Base-by-base conservation (phyloP, 2,888 invertebrate genomes). In the Caenorhabditis sp. region DNA sequence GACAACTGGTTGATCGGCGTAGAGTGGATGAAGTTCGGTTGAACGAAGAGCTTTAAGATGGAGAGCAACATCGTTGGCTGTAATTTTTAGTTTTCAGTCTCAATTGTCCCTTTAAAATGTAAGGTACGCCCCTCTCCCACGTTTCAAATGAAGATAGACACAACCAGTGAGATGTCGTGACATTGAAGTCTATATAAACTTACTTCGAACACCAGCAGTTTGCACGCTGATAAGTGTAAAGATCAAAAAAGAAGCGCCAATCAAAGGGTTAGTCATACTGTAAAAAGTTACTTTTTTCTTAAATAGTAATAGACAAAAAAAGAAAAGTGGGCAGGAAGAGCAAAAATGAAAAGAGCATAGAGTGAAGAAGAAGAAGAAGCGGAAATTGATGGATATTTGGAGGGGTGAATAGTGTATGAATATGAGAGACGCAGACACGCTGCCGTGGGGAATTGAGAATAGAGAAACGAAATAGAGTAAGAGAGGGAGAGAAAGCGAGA, bases 1-100 rank as follows among this genome's bases (percentile, higher is more conserved):
- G 1, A 74, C 76, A 36, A 76, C 61, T 49, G 76, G 72, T 36
- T 69, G 62, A 26, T 61, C 64, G 10, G 66, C 67, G 31, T 65
- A 64, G 21, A 73, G 68, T 1, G 72, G 63, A 24, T 73, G 72
- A 12, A n/a, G 12, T 27, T 73, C 68, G 17, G 72, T 58, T 19
- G 72, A 66, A 14, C 67, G 60, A 5, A 61, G 62, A 12, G 72
- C 67, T 17, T 65, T 17, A 2, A 73, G 62, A n/a, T 23, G 50
- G 19, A 73, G 58, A 5, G 64, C 64, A 6, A 53, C 43, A 31
- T 64, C 64, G 49, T 67, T 57, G 12, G 64, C 68, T 62, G 24
- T 6, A 31, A 31, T 31, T 31, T 31, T 31, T 10, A 31, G 31
- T 31, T n/a, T n/a, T n/a, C n/a, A n/a, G n/a, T n/a, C n/a, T n/a